These are phyloP conservation scores for Dexiosoma caninum DNA, from an alignment of 2,888 invertebrate species.

Conservation along the genomic window DNA sequence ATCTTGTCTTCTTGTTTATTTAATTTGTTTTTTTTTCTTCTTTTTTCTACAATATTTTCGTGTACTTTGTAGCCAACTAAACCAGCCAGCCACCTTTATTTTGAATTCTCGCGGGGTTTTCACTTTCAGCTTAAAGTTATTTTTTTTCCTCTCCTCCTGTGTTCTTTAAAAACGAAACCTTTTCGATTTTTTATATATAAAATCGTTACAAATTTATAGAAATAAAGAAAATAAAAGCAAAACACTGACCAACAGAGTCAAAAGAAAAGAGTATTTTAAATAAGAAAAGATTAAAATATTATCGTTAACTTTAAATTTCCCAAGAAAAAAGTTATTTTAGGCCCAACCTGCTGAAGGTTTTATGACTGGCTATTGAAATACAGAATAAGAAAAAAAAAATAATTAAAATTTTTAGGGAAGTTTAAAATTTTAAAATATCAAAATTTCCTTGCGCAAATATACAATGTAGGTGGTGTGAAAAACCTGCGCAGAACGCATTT, in stretches of 20 bases:
- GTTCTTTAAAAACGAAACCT: constrained; percentile 2
- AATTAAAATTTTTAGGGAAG: too few relatives aligned
- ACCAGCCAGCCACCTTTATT: constrained; percentile 41
- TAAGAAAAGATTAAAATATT: too few relatives aligned
- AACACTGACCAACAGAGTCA: constrained; percentile 20
- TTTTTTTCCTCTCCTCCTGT: constrained; percentile 54
- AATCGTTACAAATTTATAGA: background rate
- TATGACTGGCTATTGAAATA: too few relatives aligned
- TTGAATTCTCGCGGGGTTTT: constrained; percentile 72
- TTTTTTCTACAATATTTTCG: constrained; percentile 4
- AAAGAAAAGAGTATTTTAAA: too few relatives aligned
- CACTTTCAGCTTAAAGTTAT: constrained; percentile 71
- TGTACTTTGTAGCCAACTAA: constrained; percentile 18
- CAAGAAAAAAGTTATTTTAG: too few relatives aligned
- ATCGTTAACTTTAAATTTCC: too few relatives aligned
- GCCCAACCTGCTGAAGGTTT: too few relatives aligned
- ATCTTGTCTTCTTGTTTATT: constrained; percentile 45
- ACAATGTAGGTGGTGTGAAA: too few relatives aligned
- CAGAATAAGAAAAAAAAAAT: too few relatives aligned
- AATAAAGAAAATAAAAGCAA: background rate
- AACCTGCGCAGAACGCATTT: too few relatives aligned
- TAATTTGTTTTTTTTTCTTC: constrained; percentile 12
- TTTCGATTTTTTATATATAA: constrained; percentile 2
- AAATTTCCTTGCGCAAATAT: too few relatives aligned
- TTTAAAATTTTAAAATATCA: too few relatives aligned